Conservation (phyloP, 2,888 invertebrate species). For the Fragum sueziense region DNA sequence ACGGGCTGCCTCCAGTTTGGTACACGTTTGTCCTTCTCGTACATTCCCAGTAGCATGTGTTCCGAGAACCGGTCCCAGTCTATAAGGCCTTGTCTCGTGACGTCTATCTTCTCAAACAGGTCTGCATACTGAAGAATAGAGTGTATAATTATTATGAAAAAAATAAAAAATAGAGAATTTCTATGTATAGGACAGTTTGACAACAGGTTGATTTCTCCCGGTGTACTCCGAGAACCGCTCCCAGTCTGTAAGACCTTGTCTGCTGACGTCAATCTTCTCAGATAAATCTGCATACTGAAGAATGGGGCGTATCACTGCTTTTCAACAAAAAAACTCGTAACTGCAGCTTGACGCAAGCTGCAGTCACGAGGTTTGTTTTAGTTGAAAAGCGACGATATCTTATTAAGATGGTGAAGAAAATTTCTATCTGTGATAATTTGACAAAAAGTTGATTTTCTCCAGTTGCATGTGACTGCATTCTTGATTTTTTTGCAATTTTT, state of each 20-base stretch:
- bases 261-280: not conserved
- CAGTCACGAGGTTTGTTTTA: too few species aligned
- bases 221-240: constrained; percentile 1
- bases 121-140: constrained; percentile 16
- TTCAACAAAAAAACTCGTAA: not conserved
- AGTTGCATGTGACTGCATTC: too few species aligned
- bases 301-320: not conserved
- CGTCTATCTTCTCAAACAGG: not conserved
- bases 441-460: too few species aligned
- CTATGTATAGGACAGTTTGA: too few species aligned
- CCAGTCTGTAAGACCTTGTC: constrained; percentile 14
- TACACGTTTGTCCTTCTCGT: constrained; percentile 15
- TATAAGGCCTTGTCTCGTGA: constrained; percentile 4
- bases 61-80: constrained; percentile 19
- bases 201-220: too few species aligned
- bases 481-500: too few species aligned
- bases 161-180: too few species aligned
- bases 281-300: not conserved
- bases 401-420: too few species aligned
- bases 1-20: not conserved
- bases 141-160: too few species aligned
- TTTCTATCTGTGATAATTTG: too few species aligned
- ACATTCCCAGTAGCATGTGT: constrained; percentile 11
- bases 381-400: not conserved
- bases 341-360: not conserved